A percentile compares a stretch with the other conserved stretches of the same genome.
phyloP scores from a whole-genome alignment of 2,113 vertebrate genomes.

The Hydropotes inermis region DNA sequence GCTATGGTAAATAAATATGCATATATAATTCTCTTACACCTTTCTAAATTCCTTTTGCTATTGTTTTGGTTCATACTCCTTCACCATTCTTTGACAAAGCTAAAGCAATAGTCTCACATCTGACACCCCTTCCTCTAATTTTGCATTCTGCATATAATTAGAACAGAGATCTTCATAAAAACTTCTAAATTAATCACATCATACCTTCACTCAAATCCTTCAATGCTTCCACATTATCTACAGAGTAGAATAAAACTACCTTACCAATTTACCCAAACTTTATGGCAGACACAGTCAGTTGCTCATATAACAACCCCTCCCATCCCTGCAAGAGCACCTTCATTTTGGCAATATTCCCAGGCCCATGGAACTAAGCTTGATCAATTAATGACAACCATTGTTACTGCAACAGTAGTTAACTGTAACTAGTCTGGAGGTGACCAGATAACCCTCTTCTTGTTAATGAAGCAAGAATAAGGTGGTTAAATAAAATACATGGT shows the following conservation, averaged over 20 bases:
- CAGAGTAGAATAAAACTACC: background rate
- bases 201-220: background rate
- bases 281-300: background rate
- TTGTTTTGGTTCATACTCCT: background rate
- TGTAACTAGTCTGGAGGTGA: too few species aligned
- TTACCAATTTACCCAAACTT: background rate
- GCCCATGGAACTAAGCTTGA: rapidly evolving
- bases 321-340: rapidly evolving
- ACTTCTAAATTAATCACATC: background rate
- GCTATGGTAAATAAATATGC: background rate
- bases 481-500: background rate
- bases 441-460: too few species aligned
- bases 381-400: background rate
- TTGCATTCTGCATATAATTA: background rate
- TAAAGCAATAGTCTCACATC: background rate
- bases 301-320: background rate
- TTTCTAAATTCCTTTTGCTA: background rate
- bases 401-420: rapidly evolving
- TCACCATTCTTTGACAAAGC: background rate
- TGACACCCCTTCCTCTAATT: background rate
- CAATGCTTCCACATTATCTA: background rate
- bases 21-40: background rate
- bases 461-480: background rate
- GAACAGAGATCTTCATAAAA: background rate
- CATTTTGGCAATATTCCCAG: background rate